Evolutionary conservation across 2,113 vertebrate species (phyloP), one percentile per base, ranked within the genome.

Genomic region (Rhabdornis inornatus): DNA sequence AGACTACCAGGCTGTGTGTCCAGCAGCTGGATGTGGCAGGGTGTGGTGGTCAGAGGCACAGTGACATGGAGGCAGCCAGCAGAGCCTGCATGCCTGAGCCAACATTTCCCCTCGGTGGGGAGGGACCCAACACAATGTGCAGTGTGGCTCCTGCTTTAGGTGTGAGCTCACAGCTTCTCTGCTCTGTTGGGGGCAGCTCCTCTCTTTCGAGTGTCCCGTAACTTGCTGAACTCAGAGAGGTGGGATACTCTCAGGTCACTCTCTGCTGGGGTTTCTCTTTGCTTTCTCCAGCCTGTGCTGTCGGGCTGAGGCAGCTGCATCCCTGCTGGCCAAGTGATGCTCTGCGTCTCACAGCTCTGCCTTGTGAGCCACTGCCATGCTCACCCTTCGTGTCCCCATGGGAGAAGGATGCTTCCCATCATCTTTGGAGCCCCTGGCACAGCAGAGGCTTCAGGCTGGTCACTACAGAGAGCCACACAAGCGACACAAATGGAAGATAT

Each of bases 161-260:
- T 0, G 0, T 30, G 64, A 72, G 52, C 33, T 87, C 7, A 1
- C 20, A 1, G 0, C 19, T 76, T 47, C 61, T 68, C 45, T 70
- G 44, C 45, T 57, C 40, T 47, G 1, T 33, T 45, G 39, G 49
- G 13, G 19, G 18, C 25, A 63, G 21, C 6, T 78, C 9, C 30
- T 52, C 31, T 52, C 70, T 25, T 76, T 30, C 13, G 21, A 31
- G 47, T 15, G 28, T n/a, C 18, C n/a, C 23, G 5, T 3, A 11
- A 23, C 0, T 3, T 8, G 27, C 35, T 1, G 1, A 31, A 21
- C 45, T 23, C 25, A 2, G 69, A 70, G 28, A 15, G 0, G 0
- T 4, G 40, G 35, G 12, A 30, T 69, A 3, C 8, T 49, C 39
- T 35, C 0, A 0, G 31, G 23, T 13, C 31, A 8, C 37, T 56